Evolutionary conservation across 2,113 vertebrate genomes (phyloP), one percentile per base, ranked within the genome.

Genomic region (Mugil cephalus): DNA sequence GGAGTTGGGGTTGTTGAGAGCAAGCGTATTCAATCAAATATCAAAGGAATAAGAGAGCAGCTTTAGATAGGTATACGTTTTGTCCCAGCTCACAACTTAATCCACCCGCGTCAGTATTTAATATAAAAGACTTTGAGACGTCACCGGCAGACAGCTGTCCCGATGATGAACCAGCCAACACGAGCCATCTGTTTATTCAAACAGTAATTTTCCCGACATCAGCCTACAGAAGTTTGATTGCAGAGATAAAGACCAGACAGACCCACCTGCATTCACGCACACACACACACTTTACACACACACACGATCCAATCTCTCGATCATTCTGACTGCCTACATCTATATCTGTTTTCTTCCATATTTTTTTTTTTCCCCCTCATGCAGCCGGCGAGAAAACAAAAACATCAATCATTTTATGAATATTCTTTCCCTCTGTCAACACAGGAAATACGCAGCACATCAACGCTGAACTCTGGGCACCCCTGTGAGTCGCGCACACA

Each of bases 381-480:
- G 69, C 38, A 67, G 68, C 52, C 47, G 10, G 40, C 38, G 76
- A 61, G 64, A 78, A 80, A 87, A 80, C 66, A 76, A 74, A 82
- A 74, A 67, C 82, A 86, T 91, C 77, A 83, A 79, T 83, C 84
- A 77, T 61, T 53, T 61, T 10, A 54, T 84, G 64, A 86, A 85
- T 81, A 79, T 86, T 77, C 78, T 21, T 18, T 52, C 59, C 64
- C 45, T 71, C 63, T 73, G 51, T 83, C 77, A 79, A 74, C 61
- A 38, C 46, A 68, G 71, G 64, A 86, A 80, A 78, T 69, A 47
- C 61, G 60, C 45, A 66, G 60, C 81, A 43, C 35, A 79, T 79
- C 81, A 83, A 55, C 79, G 56, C 51, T 69, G 69, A 86, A 84
- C 83, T 69, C 76, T 36, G 48, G 55, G 75, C 67, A 56, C 64